phyloP scores from a whole-genome alignment of 2,888 invertebrate genomes.

The Hypercompe scribonia region DNA sequence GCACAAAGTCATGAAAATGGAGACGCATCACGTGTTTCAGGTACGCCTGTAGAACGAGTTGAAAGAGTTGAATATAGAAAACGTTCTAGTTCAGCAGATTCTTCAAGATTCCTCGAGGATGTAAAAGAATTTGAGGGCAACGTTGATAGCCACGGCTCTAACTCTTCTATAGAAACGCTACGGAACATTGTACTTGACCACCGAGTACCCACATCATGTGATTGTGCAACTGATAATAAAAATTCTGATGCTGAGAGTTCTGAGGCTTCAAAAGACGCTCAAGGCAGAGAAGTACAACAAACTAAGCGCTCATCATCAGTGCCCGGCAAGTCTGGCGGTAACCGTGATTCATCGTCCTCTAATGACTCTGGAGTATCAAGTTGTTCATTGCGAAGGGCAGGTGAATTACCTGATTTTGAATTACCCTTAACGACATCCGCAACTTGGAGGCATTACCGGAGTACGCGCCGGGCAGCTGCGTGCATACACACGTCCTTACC shows the following conservation, averaged over 20 bases:
- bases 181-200: slow-evolving; percentile 70
- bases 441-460: slow-evolving; percentile 85
- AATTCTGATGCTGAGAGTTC: slow-evolving; percentile 79
- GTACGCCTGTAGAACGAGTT: slow-evolving; percentile 43
- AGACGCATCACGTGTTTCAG: slow-evolving; percentile 32
- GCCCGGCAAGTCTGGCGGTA: slow-evolving; percentile 89
- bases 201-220: slow-evolving; percentile 73
- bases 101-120: slow-evolving; percentile 89
- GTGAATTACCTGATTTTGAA: slow-evolving; percentile 86
- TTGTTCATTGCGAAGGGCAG: slow-evolving; percentile 87
- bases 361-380: slow-evolving; percentile 93
- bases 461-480: slow-evolving; percentile 85
- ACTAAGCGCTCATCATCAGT: slow-evolving; percentile 73
- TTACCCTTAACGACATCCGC: slow-evolving; percentile 86
- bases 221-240: slow-evolving; percentile 63
- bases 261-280: slow-evolving; percentile 65
- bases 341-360: slow-evolving; percentile 92
- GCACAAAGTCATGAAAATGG: slow-evolving; percentile 13
- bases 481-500: slow-evolving; percentile 87
- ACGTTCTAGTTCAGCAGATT: slow-evolving; percentile 92
- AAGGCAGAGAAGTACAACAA: slow-evolving; percentile 48
- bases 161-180: slow-evolving; percentile 82
- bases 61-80: slow-evolving; percentile 74
- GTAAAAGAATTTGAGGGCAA: slow-evolving; percentile 85
- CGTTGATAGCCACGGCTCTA: slow-evolving; percentile 74